phyloP scores from a whole-genome alignment of 1,140 invertebrate species.

The Euglossa dilemma region DNA sequence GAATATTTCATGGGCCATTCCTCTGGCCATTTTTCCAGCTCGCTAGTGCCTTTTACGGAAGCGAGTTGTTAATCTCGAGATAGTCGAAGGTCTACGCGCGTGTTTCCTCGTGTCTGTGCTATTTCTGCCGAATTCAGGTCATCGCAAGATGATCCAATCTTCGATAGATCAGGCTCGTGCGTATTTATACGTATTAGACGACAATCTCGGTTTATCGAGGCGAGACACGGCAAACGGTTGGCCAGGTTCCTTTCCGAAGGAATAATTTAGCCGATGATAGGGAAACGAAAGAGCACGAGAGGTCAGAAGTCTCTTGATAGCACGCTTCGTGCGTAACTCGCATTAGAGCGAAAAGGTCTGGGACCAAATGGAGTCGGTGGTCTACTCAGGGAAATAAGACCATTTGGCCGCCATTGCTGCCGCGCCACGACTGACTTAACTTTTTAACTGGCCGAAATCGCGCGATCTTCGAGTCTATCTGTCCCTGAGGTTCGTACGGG shows the following conservation, averaged over 20 bases:
- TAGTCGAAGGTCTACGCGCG: no score
- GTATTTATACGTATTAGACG: neutral
- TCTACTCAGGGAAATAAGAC: neutral
- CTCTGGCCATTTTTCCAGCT: no score
- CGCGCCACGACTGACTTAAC: neutral
- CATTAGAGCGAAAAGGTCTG: neutral
- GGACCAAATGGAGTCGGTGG: neutral
- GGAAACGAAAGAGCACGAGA: neutral
- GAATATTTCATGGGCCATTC: no score
- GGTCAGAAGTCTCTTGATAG: neutral
- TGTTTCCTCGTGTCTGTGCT: no score
- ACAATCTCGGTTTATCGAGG: neutral
- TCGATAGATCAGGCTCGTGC: neutral
- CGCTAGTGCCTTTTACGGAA: no score
- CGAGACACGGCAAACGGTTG: neutral
- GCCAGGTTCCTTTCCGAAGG: neutral
- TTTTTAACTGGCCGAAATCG: slow-evolving; percentile 1
- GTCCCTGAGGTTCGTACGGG: neutral
- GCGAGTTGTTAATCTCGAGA: no score
- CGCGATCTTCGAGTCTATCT: neutral
- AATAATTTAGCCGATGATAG: neutral
- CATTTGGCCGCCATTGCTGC: neutral
- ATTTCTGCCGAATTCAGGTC: neutral
- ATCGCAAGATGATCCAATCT: neutral
- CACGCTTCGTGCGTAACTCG: slow-evolving; percentile 2